Conservation (phyloP, 2,888 invertebrate species). For the Julus scandinavius region DNA sequence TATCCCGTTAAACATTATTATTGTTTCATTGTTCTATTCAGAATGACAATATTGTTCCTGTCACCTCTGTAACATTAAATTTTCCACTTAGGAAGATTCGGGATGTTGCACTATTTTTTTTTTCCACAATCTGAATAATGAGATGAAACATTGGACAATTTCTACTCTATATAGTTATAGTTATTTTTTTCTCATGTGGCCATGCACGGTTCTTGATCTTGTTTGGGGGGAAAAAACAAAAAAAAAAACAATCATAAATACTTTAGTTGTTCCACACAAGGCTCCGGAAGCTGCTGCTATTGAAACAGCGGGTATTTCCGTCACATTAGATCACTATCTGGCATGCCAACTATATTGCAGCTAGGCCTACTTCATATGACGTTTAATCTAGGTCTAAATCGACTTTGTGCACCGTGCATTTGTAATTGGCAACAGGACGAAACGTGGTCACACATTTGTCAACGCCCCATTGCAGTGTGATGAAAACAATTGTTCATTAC, state of each 20-base stretch:
- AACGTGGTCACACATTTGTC: constrained; percentile 50
- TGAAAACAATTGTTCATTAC: constrained; percentile 44
- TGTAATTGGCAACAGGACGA: constrained; percentile 50
- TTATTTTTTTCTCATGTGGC: constrained; percentile 9
- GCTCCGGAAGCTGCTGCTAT: constrained; percentile 49
- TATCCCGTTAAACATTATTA: neutral
- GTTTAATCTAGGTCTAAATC: constrained; percentile 48
- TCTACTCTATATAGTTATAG: neutral
- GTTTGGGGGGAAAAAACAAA: neutral
- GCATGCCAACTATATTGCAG: constrained; percentile 22
- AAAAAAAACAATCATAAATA: constrained; percentile 42
- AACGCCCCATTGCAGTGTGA: constrained; percentile 45
- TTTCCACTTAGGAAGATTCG: constrained; percentile 37
- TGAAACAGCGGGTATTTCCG: constrained; percentile 55
- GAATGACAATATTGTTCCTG: constrained; percentile 22
- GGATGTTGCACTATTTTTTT: constrained; percentile 19
- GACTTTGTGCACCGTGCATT: constrained; percentile 49
- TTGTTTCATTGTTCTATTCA: constrained; percentile 5
- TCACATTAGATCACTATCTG: constrained; percentile 54
- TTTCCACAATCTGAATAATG: neutral
- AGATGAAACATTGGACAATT: constrained; percentile 22
- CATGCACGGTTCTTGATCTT: constrained; percentile 50
- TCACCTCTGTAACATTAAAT: neutral
- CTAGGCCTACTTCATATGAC: constrained; percentile 46
- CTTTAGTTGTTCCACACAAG: constrained; percentile 51